Evolutionary conservation across 2,888 invertebrate genomes (phyloP), one percentile per base, ranked within the genome.

Genomic region (Epinotia ramella): DNA sequence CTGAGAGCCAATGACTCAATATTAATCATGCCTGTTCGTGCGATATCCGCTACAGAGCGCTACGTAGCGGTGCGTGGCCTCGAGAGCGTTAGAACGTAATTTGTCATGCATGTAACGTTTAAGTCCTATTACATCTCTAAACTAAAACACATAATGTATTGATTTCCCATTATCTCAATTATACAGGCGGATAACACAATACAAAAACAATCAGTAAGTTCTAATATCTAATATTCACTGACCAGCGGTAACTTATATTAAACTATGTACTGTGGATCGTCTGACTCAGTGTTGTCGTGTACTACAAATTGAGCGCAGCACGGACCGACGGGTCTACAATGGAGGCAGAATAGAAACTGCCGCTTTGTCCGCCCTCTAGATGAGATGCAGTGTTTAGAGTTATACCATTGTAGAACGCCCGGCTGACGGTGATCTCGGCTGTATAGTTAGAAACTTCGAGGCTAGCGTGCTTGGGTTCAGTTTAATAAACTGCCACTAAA

Each of bases 251-350:
- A 72, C 72, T 40, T 11, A 7, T 72, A 20, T 28, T 24, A 57
- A 24, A 57, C 67, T 63, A 33, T 72, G 28, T 33, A 67, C 76
- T 76, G 66, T 18, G 70, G 56, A 49, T n/a, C 44, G 62, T n/a
- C 62, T 28, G 68, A 56, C 44, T 65, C 53, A 44, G 60, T 71
- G 46, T 75, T 69, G 53, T 66, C 53, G 66, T 72, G 76, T 76
- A 53, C 66, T 76, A 76, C 67, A 72, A 76, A 76, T 76, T 72
- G 76, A 76, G 72, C 65, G 56, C 56, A 66, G 56, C 56, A 66
- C 71, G 65, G 75, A 53, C 65, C 40, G 70, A 44, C 71, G 66
- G 64, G 59, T 75, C 65, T 65, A 70, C 70, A 71, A 75, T 70
- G 60, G 71, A 59, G 33, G 62, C 65, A 66, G 66, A 66, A 66